Evolutionary conservation across 2,888 invertebrate species (phyloP), one percentile per base, ranked within the genome.

Genomic region (Suillia variegata): DNA sequence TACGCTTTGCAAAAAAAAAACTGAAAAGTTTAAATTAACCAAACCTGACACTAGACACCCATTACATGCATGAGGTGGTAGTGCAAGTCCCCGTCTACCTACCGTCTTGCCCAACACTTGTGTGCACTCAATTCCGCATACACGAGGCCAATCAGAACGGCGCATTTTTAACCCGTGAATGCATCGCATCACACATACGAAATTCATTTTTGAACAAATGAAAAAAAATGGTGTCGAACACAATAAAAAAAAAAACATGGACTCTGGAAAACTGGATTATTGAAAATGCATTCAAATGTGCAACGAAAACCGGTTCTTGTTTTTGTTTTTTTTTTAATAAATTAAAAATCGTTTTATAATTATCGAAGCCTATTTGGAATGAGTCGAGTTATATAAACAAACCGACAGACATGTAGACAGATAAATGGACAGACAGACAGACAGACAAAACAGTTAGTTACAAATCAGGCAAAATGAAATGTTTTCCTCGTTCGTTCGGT

Each of bases 121-220:
- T 67, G 67, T 71, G 67, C 63, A 69, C 66, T 74, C 71, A 73
- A 77, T 77, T 77, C 76, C 76, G 76, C 76, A 77, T 76, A 72
- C 73, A 74, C 20, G 54, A 20, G 45, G 62, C 60, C 60, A 61
- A 57, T 61, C 60, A 61, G 50, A 61, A 54, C 45, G 60, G 42
- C 47, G 60, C 60, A 56, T 53, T 56, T 45, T 56, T 56, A 48
- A 54, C 49, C 60, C 56, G 21, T 21, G 48, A n/a, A 26, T n/a
- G 51, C 42, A 8, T 13, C 18, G n/a, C n/a, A n/a, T n/a, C n/a
- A n/a, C n/a, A 12, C 20, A 34, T 22, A 22, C n/a, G 17, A 56
- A 48, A 51, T 26, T 26, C 24, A 47, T 54, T 49, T 58, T 52
- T 56, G 59, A 58, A 38, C 55, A 13, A n/a, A 24, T 53, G 22